Percentiles rank a stretch among this genome's conserved stretches.
phyloP scores from a whole-genome alignment of 2,888 invertebrate species.

The Plutella xylostella region DNA sequence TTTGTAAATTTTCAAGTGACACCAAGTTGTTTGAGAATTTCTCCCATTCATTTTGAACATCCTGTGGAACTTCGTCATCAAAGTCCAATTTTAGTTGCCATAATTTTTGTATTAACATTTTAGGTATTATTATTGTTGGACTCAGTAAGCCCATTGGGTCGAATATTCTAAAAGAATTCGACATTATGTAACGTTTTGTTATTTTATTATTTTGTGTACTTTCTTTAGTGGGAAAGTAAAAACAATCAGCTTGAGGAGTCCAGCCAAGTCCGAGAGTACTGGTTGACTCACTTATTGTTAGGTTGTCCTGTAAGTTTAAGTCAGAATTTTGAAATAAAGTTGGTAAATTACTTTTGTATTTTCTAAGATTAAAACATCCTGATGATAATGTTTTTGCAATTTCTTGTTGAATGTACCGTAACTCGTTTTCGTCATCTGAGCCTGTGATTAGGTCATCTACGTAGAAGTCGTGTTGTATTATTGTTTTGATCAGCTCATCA shows the following conservation, averaged over 20 bases:
- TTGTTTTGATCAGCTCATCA: slow-evolving; percentile 1
- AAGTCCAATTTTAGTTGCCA: slow-evolving; percentile 7
- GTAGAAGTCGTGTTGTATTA: slow-evolving; percentile 7
- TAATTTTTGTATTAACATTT: slow-evolving; percentile 10
- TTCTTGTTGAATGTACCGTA: slow-evolving; percentile 1
- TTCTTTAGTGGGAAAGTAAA: slow-evolving; percentile 15
- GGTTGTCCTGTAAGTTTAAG: no score
- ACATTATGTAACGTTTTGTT: slow-evolving; percentile 14
- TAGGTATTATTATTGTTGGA: slow-evolving; percentile 6
- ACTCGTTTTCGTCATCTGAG: neutral
- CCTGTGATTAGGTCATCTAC: slow-evolving; percentile 9
- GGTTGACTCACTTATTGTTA: no score
- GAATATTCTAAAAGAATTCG: neutral
- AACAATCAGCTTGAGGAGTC: slow-evolving; percentile 15
- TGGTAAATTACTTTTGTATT: slow-evolving; percentile 8
- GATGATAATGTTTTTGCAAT: neutral
- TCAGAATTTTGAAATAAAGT: neutral
- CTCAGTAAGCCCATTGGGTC: slow-evolving; percentile 12
- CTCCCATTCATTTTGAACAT: slow-evolving; percentile 7
- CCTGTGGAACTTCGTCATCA: slow-evolving; percentile 10
- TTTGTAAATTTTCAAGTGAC: neutral
- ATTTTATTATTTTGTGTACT: no score
- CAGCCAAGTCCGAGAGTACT: slow-evolving; percentile 16
- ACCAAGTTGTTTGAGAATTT: slow-evolving; percentile 1
- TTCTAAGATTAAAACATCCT: slow-evolving; percentile 12